A percentile compares a stretch with the other conserved stretches of the same genome.
phyloP scores from a whole-genome alignment of 1,140 invertebrate genomes.

The Babylonia areolata region DNA sequence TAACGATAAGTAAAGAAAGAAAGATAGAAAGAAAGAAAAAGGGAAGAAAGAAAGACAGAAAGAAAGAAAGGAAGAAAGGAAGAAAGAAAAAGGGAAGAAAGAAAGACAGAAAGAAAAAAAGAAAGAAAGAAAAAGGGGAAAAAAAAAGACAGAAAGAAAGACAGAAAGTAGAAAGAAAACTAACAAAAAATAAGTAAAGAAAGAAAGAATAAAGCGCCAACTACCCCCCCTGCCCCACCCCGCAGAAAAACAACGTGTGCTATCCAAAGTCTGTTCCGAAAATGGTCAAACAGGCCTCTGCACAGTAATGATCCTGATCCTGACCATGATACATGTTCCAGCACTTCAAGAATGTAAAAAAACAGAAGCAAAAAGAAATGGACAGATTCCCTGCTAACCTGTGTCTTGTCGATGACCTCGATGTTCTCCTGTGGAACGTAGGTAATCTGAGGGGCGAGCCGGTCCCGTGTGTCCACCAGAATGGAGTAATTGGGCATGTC shows the following conservation, averaged over 20 bases:
- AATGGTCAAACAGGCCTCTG: neutral
- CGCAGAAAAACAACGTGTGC: too few relatives aligned
- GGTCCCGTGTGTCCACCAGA: slow-evolving; percentile 75
- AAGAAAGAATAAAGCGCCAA: too few relatives aligned
- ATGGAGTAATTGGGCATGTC: slow-evolving; percentile 76
- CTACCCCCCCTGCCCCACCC: too few relatives aligned
- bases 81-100: neutral
- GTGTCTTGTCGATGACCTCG: slow-evolving; percentile 65
- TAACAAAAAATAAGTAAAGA: too few relatives aligned
- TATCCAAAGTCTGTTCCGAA: neutral
- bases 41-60: neutral
- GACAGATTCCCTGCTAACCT: slow-evolving; percentile 51
- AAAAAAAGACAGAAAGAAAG: too few relatives aligned
- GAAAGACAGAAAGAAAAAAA: too few relatives aligned
- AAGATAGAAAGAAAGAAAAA: too few relatives aligned
- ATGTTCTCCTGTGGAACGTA: slow-evolving; percentile 77
- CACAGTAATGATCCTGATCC: neutral
- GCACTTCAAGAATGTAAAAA: too few relatives aligned
- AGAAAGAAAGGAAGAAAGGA: neutral
- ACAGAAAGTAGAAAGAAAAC: too few relatives aligned
- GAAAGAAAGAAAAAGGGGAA: too few relatives aligned
- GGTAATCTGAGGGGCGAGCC: slow-evolving; percentile 70
- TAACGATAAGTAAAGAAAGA: too few relatives aligned
- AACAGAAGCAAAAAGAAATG: neutral
- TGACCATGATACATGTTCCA: neutral